phyloP scores from a whole-genome alignment of 2,888 invertebrate genomes.

The Nomada fabriciana region DNA sequence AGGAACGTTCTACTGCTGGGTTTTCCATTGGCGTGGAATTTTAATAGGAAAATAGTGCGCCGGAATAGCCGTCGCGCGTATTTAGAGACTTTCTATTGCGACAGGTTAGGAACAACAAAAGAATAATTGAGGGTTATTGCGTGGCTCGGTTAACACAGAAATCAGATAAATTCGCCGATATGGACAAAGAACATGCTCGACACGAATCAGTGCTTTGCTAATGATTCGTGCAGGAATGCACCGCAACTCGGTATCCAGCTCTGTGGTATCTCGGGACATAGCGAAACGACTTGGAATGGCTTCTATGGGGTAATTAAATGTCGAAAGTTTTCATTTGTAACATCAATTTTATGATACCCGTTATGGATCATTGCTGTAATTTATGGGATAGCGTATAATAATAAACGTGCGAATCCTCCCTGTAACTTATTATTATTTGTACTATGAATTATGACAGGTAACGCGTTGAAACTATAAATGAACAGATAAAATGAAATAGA shows the following conservation, averaged over 20 bases:
- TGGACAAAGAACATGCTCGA: conserved; percentile 61
- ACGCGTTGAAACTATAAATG: background rate
- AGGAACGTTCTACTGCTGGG: background rate
- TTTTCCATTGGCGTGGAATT: conserved; percentile 31
- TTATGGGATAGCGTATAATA: no score
- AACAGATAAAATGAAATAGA: background rate
- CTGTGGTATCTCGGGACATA: conserved; percentile 17
- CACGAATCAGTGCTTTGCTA: conserved; percentile 58
- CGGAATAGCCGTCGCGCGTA: conserved; percentile 15
- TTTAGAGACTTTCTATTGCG: conserved; percentile 42
- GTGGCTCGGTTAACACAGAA: conserved; percentile 69
- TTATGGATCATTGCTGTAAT: background rate
- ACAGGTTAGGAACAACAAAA: conserved; percentile 36
- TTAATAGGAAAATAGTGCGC: conserved; percentile 33
- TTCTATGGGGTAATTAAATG: conserved; percentile 27
- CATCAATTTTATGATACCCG: background rate
- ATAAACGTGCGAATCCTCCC: background rate
- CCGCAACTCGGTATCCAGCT: conserved; percentile 23
- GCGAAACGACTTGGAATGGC: conserved; percentile 28
- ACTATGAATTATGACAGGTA: background rate
- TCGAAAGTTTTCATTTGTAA: conserved; percentile 13
- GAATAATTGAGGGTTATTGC: conserved; percentile 49
- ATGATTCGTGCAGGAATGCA: conserved; percentile 62
- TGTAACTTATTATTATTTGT: background rate
- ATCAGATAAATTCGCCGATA: conserved; percentile 67